Base-by-base conservation (phyloP, 2,113 vertebrate genomes). In the Thymallus thymallus region DNA sequence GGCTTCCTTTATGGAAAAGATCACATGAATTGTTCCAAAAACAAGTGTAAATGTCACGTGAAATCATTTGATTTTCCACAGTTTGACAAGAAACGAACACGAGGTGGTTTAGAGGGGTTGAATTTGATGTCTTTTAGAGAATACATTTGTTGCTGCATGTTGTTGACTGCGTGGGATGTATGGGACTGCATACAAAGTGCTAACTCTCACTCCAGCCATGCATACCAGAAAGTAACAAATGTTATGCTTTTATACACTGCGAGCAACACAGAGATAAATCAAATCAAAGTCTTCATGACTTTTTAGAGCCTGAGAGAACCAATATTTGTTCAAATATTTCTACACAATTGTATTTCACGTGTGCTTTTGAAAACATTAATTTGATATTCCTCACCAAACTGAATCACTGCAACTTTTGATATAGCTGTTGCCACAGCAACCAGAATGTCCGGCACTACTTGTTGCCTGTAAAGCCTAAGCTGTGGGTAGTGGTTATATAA, bases 281-380 rank as follows among this genome's bases (percentile, higher is more conserved):
- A 76, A 77, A 82, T 69, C 45, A 46, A 83, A 51, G 20, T 65
- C 76, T 81, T 84, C 75, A 83, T 69, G 69, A 78, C 73, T 45
- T 46, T 62, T 76, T 81, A 73, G 82, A 75, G 74, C 24, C 75
- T 48, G 14, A 9, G 64, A 35, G 56, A 22, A 60, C 6, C 56
- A 16, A 13, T 60, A 22, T 10, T 7, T 60, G 62, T 24, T 29
- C 62, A 6, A 60, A n/a, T 3, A 60, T 60, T 23, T 10, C n/a
- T 5, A 60, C 20, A 60, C 18, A 22, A 22, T 60, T 60, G 56
- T 60, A 60, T 32, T 66, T 32, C 64, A 30, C 7, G 26, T 32
- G n/a, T 22, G 23, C 22, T 22, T 84, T 71, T 72, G 65, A 29
- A 55, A 68, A 68, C 35, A 68, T n/a, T 10, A 3, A 20, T 23